A percentile compares a stretch with the other conserved stretches of the same genome.
These are phyloP conservation scores for Helicoverpa armigera DNA, from an alignment of 1,140 invertebrate genomes.

Conservation along the genomic window DNA sequence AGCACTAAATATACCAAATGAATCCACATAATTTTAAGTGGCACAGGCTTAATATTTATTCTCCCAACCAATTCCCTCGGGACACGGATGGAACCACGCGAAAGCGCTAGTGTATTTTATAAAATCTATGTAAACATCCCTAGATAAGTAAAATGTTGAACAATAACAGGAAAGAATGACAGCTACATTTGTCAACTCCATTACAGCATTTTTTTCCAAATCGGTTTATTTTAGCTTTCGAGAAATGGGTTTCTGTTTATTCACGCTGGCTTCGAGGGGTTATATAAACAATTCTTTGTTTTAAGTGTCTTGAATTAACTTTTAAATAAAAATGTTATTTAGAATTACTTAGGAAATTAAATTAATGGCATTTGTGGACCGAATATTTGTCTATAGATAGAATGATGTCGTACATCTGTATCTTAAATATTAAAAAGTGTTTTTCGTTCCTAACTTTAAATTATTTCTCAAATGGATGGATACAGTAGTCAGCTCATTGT, in stretches of 20 bases:
- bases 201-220: slow-evolving; percentile 72
- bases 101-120: neutral
- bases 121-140: slow-evolving; percentile 12
- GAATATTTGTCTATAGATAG: too few relatives aligned
- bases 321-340: slow-evolving; percentile 37
- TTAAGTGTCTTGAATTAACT: slow-evolving; percentile 49
- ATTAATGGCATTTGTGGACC: neutral
- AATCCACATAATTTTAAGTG: too few relatives aligned
- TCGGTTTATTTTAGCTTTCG: slow-evolving; percentile 69
- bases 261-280: slow-evolving; percentile 58
- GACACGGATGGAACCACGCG: too few relatives aligned
- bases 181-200: slow-evolving; percentile 68
- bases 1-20: too few relatives aligned
- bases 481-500: too few relatives aligned
- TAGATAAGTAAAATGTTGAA: slow-evolving; percentile 15
- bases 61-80: too few relatives aligned
- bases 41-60: too few relatives aligned
- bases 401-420: too few relatives aligned
- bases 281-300: slow-evolving; percentile 64
- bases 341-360: slow-evolving; percentile 19
- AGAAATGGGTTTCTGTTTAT: slow-evolving; percentile 71
- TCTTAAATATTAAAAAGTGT: too few relatives aligned
- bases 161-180: slow-evolving; percentile 59
- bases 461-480: too few relatives aligned
- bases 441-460: too few relatives aligned